phyloP scores from a whole-genome alignment of 2,888 invertebrate genomes.

The Sussaba pulchella region DNA sequence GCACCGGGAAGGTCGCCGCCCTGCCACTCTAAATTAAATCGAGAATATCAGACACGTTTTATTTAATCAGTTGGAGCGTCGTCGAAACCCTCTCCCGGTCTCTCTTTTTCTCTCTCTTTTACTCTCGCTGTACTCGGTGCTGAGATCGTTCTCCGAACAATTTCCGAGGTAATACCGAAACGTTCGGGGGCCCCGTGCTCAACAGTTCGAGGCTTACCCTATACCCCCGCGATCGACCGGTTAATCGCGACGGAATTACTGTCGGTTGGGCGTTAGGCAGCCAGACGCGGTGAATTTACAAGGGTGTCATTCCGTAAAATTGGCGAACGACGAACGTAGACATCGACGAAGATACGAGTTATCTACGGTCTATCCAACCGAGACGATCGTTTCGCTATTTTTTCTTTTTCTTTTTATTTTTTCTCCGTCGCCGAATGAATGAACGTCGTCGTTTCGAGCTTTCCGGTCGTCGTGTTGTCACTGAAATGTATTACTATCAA shows the following conservation, averaged over 20 bases:
- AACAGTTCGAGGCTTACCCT: slow-evolving; percentile 49
- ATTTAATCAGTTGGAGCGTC: slow-evolving; percentile 79
- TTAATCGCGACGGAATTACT: slow-evolving; percentile 77
- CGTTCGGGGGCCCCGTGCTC: slow-evolving; percentile 36
- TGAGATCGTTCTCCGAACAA: slow-evolving; percentile 71
- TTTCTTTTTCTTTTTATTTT: not conserved
- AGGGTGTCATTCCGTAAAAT: slow-evolving; percentile 64
- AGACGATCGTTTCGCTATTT: slow-evolving; percentile 58
- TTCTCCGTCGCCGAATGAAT: not conserved
- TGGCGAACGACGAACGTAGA: slow-evolving; percentile 63
- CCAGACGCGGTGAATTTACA: slow-evolving; percentile 70
- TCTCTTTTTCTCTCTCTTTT: slow-evolving; percentile 19
- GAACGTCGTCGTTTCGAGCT: slow-evolving; percentile 38
- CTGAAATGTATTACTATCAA: not conserved
- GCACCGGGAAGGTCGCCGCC: slow-evolving; percentile 48
- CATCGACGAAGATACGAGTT: slow-evolving; percentile 64
- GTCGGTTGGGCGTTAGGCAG: slow-evolving; percentile 64
- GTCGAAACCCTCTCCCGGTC: slow-evolving; percentile 47
- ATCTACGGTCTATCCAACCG: slow-evolving; percentile 43
- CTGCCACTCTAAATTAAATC: slow-evolving; percentile 81
- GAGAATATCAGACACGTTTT: slow-evolving; percentile 83
- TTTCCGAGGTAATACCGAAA: slow-evolving; percentile 75
- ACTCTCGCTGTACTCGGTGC: slow-evolving; percentile 60
- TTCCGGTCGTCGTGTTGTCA: not conserved
- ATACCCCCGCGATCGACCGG: slow-evolving; percentile 66